Base-by-base conservation (phyloP, 2,797 vertebrate genomes). In the Garrulus glandarius region DNA sequence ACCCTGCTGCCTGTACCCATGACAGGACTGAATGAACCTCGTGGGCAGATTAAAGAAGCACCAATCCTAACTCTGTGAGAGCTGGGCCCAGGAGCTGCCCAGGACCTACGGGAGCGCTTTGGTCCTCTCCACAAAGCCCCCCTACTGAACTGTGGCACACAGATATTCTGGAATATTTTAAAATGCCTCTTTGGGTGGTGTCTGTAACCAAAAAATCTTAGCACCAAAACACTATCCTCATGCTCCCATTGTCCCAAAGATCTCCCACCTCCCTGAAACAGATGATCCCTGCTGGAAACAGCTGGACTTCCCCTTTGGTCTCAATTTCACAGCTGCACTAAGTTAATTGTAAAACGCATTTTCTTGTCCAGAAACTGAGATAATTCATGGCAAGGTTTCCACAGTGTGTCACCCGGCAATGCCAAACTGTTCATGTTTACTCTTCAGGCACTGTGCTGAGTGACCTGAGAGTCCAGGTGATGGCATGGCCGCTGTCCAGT, bases 401-500 rank as follows among this genome's bases (percentile, higher is more conserved):
- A 5, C 46, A 39, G n/a, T 1, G 13, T 18, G 56, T 16, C 55
- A 21, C 15, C 7, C n/a, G 26, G 67, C 63, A 85, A 34, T 9
- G 36, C 44, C 43, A 55, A 43, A 6, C 37, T 1, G 1, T 12
- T 27, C 11, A 41, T 27, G 13, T 16, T 6, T 9, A 6, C 46
- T 39, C 67, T 56, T 9, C 63, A 59, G 27, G 53, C 29, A 3
- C n/a, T 3, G 29, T 52, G 43, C 56, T 10, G 55, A 59, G 49
- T 15, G 26, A 23, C 5, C 24, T 0, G 47, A 10, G 69, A 32
- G 56, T 1, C 10, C 43, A 4, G 32, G 34, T 6, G 16, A 3
- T 0, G 13, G 72, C 60, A 22, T 0, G 15, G 70, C 36, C 0
- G 5, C 49, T 11, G 60, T 4, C 37, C 0, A 0, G 37, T 5